These are phyloP conservation scores for Armadillidium nasatum DNA, from an alignment of 1,140 invertebrate genomes.

Conservation along the genomic window DNA sequence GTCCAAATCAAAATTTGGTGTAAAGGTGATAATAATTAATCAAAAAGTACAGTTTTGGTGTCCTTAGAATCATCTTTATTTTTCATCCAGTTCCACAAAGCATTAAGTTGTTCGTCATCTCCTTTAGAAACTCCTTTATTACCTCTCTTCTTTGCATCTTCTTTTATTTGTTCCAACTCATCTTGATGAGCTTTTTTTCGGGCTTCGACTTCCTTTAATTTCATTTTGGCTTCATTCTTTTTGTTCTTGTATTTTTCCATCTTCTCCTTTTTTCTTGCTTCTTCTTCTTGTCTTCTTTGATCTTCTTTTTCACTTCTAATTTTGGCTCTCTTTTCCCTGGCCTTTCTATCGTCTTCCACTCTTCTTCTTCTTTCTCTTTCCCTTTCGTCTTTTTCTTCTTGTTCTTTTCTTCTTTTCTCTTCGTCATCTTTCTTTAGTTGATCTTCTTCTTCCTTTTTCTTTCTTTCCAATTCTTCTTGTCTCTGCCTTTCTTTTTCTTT, in stretches of 20 bases:
- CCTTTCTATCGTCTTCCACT: neutral
- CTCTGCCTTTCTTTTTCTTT: neutral
- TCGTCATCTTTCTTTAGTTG: neutral
- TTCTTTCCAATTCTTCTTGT: neutral
- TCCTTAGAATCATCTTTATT: neutral
- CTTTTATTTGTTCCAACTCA: neutral
- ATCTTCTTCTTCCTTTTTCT: conserved; percentile 2
- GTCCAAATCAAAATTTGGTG: too few species aligned
- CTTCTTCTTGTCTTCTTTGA: neutral
- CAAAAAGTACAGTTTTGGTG: too few species aligned
- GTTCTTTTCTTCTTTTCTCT: neutral
- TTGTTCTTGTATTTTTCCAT: neutral
- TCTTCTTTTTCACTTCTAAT: conserved; percentile 12
- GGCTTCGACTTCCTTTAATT: neutral
- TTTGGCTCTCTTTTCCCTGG: neutral
- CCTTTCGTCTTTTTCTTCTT: conserved; percentile 5
- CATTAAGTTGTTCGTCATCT: neutral
- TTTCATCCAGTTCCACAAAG: conserved; percentile 7
- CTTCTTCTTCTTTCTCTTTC: neutral
- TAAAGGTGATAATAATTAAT: too few species aligned
- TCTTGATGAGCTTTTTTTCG: neutral
- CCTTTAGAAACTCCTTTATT: neutral
- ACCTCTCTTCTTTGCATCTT: neutral
- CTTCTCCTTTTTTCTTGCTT: neutral
- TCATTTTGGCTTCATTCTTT: neutral